A percentile compares a stretch with the other conserved stretches of the same genome.
phyloP scores from a whole-genome alignment of 2,888 invertebrate genomes.

The Callinectes sapidus region DNA sequence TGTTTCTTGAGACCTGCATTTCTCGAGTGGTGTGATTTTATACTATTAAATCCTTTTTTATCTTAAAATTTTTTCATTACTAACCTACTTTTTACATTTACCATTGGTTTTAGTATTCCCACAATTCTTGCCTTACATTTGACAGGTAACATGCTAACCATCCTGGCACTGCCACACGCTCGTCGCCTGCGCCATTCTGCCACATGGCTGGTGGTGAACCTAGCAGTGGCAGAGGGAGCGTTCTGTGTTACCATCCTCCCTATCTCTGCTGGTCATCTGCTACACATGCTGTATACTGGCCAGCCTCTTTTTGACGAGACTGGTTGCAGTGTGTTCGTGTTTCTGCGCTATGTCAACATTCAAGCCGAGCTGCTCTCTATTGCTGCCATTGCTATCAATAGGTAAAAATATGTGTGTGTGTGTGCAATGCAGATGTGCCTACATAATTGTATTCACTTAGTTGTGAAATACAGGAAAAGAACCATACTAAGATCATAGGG shows the following conservation, averaged over 20 bases:
- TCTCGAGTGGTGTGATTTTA: too few species aligned
- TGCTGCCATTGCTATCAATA: slow-evolving; percentile 72
- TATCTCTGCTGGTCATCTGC: slow-evolving; percentile 70
- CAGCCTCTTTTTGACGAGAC: slow-evolving; percentile 42
- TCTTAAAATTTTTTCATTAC: too few species aligned
- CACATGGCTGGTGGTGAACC: slow-evolving; percentile 71
- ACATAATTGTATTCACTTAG: too few species aligned
- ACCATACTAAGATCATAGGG: background rate
- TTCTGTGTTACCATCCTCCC: slow-evolving; percentile 72
- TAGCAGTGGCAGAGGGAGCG: slow-evolving; percentile 68
- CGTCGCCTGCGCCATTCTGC: slow-evolving; percentile 65
- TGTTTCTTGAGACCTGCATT: too few species aligned
- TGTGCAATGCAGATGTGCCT: background rate
- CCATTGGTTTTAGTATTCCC: background rate
- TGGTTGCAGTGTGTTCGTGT: slow-evolving; percentile 70
- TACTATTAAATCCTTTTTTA: too few species aligned
- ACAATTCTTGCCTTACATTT: background rate
- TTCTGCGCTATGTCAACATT: slow-evolving; percentile 69
- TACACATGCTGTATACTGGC: slow-evolving; percentile 41
- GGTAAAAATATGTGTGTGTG: slow-evolving; percentile 46
- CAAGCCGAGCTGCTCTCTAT: slow-evolving; percentile 72
- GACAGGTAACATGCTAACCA: slow-evolving; percentile 71
- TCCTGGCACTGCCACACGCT: slow-evolving; percentile 68
- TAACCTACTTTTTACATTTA: background rate
- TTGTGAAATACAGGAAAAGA: too few species aligned